These are phyloP conservation scores for Drosophila helvetica DNA, from an alignment of 2,888 invertebrate species.

Conservation along the genomic window DNA sequence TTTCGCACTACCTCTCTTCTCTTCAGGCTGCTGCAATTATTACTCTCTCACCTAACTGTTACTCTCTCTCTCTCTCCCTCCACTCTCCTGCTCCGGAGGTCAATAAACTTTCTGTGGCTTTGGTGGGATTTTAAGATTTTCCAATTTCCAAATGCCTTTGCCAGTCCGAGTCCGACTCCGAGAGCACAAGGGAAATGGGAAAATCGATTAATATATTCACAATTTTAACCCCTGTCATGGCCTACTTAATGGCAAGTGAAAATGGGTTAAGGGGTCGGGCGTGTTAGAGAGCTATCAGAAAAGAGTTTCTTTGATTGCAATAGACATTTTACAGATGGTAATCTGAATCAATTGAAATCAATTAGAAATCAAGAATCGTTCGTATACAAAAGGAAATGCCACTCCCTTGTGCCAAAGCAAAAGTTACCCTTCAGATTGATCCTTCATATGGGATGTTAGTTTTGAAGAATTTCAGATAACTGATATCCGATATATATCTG, in stretches of 20 bases:
- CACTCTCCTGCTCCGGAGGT: slow-evolving; percentile 51
- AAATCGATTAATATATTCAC: slow-evolving; percentile 64
- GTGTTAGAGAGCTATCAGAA: too few species aligned
- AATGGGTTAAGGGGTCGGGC: slow-evolving; percentile 11
- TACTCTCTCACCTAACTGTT: slow-evolving; percentile 14
- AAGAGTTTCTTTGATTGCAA: not conserved
- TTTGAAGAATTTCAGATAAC: too few species aligned
- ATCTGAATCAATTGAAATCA: too few species aligned
- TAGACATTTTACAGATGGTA: too few species aligned
- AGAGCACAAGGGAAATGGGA: slow-evolving; percentile 32
- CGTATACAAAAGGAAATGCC: too few species aligned
- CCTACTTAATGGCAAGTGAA: slow-evolving; percentile 62
- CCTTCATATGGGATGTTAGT: too few species aligned
- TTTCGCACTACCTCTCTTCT: slow-evolving; percentile 2
- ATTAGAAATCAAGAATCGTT: too few species aligned
- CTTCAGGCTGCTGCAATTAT: slow-evolving; percentile 53
- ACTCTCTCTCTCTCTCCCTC: not conserved
- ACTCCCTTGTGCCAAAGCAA: too few species aligned
- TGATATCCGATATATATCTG: too few species aligned
- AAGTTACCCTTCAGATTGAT: too few species aligned
- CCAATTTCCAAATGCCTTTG: slow-evolving; percentile 26
- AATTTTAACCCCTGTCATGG: slow-evolving; percentile 47
- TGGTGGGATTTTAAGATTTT: slow-evolving; percentile 43
- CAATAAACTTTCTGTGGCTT: slow-evolving; percentile 72
- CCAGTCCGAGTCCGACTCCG: slow-evolving; percentile 6